These are phyloP conservation scores for Montipora capricornis DNA, from an alignment of 64 coral and sea anemone species.

Conservation along the genomic window DNA sequence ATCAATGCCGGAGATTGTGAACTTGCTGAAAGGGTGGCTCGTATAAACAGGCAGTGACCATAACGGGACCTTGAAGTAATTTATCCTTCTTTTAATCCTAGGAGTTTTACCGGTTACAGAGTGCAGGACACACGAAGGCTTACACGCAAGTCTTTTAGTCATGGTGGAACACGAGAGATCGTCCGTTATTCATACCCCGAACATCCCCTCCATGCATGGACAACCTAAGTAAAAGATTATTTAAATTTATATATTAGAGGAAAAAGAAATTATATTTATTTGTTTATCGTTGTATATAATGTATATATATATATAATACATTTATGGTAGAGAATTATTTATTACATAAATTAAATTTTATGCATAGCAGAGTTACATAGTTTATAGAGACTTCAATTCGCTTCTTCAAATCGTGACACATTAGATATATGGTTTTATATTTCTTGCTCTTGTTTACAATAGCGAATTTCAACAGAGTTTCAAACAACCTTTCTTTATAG, in stretches of 20 bases:
- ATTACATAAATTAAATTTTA: conserved; percentile 30
- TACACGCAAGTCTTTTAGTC: neutral
- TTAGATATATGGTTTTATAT: neutral
- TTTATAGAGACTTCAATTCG: neutral
- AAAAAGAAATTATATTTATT: neutral
- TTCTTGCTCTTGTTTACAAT: neutral
- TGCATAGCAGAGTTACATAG: conserved; percentile 12
- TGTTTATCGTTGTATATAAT: neutral
- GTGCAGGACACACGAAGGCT: neutral
- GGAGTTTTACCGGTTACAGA: neutral
- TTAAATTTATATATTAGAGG: neutral
- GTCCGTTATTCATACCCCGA: neutral
- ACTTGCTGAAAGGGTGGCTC: neutral
- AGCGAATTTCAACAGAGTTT: neutral
- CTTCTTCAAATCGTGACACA: neutral
- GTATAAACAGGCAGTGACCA: neutral
- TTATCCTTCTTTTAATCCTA: neutral
- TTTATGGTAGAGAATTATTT: conserved; percentile 15
- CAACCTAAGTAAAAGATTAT: neutral
- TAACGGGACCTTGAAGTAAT: neutral
- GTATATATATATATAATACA: conserved; percentile 9
- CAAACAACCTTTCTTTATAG: too few relatives aligned
- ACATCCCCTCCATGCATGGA: neutral
- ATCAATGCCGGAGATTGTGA: conserved; percentile 56
- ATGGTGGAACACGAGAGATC: neutral